Evolutionary conservation across 2,888 invertebrate species (phyloP).

Genomic region (Mimumesa dahlbomi): DNA sequence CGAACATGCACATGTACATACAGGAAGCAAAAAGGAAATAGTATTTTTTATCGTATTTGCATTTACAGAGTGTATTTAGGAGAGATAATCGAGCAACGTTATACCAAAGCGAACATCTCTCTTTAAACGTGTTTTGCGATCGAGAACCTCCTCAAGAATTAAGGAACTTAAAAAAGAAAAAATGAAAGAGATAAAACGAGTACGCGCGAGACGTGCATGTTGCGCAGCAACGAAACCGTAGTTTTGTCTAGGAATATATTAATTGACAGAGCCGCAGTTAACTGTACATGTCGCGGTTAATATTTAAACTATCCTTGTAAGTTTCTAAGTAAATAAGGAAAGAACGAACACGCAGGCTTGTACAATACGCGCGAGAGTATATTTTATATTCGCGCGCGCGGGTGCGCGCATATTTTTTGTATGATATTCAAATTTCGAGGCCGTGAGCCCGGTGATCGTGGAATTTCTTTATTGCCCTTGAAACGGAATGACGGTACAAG

Average conservation of each 20-base stretch:
- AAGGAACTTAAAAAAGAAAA: conserved; percentile 14
- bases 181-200: conserved; percentile 3
- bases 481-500: conserved; percentile 3
- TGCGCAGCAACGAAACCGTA: conserved; percentile 58
- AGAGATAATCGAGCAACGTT: conserved; percentile 45
- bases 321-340: conserved; percentile 11
- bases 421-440: conserved; percentile 42
- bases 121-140: conserved; percentile 33
- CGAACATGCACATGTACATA: conserved; percentile 62
- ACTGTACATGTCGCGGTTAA: conserved; percentile 66
- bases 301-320: conserved; percentile 49
- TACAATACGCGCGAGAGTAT: conserved; percentile 60
- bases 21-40: conserved; percentile 53
- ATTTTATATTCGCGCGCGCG: conserved; percentile 58
- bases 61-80: conserved; percentile 58
- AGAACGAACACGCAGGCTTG: conserved; percentile 43
- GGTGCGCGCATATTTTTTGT: conserved; percentile 61
- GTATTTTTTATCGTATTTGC: conserved; percentile 68
- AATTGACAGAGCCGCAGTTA: conserved; percentile 45
- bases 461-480: conserved; percentile 13
- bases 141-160: conserved; percentile 5
- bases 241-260: conserved; percentile 20
- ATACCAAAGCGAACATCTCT: conserved; percentile 60
- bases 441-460: conserved; percentile 5
- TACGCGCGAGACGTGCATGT: conserved; percentile 33